A percentile compares a stretch with the other conserved stretches of the same genome.
Conservation (phyloP, 2,113 vertebrate genomes). For the Drymodes brunneopygia region DNA sequence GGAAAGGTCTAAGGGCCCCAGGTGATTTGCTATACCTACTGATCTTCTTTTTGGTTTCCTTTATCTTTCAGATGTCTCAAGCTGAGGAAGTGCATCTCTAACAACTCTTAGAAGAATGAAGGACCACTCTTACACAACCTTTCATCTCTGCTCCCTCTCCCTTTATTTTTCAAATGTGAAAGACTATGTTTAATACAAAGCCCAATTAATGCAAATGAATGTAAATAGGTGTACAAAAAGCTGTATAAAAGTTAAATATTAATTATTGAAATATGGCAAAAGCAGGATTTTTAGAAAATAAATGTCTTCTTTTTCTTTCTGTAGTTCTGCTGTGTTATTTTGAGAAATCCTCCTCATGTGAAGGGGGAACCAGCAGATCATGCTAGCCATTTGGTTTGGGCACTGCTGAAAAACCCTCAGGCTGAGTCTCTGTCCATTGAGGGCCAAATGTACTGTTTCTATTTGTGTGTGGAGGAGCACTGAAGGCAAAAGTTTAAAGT, state of each 20-base stretch:
- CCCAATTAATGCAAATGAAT: not conserved
- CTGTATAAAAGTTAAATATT: slow-evolving; percentile 33
- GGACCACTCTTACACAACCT: not conserved
- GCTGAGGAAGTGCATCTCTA: not conserved
- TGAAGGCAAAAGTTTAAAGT: not conserved
- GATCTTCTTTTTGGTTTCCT: not conserved
- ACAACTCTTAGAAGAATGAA: slow-evolving; percentile 21
- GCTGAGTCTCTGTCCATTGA: not conserved
- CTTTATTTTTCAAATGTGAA: slow-evolving; percentile 12
- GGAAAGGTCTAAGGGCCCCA: not conserved
- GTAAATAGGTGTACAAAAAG: slow-evolving; percentile 66
- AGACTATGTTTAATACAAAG: not conserved
- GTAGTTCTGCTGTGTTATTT: slow-evolving; percentile 30
- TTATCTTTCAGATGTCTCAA: slow-evolving; percentile 6
- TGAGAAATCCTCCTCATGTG: not conserved
- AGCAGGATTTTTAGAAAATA: slow-evolving; percentile 47
- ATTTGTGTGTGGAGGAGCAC: not conserved
- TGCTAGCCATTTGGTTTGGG: not conserved
- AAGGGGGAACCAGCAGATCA: not conserved
- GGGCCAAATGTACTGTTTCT: not conserved
- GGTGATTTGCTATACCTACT: not conserved
- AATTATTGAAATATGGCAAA: slow-evolving; percentile 15
- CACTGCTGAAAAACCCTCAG: not conserved
- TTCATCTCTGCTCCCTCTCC: not conserved
- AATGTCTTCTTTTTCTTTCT: slow-evolving; percentile 11